A percentile compares a stretch with the other conserved stretches of the same genome.
Conservation (phyloP, 2,113 vertebrate genomes). For the Oreochromis tanganicae region DNA sequence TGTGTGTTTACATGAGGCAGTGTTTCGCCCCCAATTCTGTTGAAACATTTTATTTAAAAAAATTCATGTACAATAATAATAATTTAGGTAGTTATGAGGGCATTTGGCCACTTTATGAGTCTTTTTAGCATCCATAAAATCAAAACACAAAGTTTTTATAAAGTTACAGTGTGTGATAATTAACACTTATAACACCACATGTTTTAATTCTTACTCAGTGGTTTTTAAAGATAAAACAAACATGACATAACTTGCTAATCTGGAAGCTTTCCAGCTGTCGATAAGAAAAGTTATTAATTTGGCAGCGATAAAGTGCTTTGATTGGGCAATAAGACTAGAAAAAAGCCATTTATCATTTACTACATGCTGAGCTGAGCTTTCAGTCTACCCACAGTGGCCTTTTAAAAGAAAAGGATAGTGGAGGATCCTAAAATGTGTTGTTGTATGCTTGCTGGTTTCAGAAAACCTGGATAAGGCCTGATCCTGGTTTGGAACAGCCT, state of each 20-base stretch:
- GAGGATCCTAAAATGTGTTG: background rate
- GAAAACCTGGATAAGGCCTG: background rate
- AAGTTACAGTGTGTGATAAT: background rate
- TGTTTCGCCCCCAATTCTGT: background rate
- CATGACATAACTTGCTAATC: background rate
- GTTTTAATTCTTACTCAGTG: background rate
- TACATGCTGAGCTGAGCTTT: background rate
- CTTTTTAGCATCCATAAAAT: background rate
- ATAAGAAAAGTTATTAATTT: background rate
- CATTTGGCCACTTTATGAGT: background rate
- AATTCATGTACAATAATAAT: background rate
- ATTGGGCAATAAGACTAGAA: background rate
- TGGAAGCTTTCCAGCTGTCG: background rate
- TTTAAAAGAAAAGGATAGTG: background rate
- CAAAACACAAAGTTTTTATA: background rate
- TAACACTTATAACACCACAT: background rate
- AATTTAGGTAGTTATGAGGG: background rate
- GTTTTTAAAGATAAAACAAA: background rate
- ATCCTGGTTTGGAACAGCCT: background rate
- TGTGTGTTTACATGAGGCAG: background rate
- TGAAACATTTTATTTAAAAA: background rate
- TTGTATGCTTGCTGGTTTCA: background rate
- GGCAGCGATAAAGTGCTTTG: background rate
- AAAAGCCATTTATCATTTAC: background rate
- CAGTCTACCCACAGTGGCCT: background rate